phyloP scores from a whole-genome alignment of 1,140 invertebrate species.

The Nymphalis io region DNA sequence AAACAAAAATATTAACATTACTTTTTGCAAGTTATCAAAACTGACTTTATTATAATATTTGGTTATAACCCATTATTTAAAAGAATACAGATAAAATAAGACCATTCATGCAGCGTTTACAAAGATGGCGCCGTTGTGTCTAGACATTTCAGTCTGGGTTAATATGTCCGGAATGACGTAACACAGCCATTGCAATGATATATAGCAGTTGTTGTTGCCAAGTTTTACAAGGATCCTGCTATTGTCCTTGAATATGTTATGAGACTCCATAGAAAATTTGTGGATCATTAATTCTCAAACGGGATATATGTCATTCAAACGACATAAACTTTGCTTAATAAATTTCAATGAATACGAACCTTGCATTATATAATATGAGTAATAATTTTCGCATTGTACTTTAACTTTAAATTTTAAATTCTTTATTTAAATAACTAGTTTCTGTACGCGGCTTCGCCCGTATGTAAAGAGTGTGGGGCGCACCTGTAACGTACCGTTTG shows the following conservation, averaged over 20 bases:
- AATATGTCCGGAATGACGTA: conserved; percentile 16
- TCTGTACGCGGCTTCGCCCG: no score
- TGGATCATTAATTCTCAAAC: not conserved
- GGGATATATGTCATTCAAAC: not conserved
- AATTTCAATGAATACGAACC: not conserved
- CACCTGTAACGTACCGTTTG: no score
- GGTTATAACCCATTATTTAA: no score
- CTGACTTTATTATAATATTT: no score
- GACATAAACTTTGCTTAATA: no score
- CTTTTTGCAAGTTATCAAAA: no score
- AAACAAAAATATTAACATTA: no score
- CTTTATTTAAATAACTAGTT: no score
- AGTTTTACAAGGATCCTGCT: conserved; percentile 18
- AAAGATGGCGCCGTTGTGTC: conserved; percentile 25
- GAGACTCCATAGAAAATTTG: not conserved
- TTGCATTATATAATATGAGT: no score
- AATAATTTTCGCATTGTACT: no score
- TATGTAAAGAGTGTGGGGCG: no score
- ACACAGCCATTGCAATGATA: conserved; percentile 15
- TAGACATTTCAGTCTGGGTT: conserved; percentile 24
- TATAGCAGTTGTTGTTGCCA: conserved; percentile 18
- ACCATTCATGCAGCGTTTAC: conserved; percentile 3
- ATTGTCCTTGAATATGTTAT: not conserved
- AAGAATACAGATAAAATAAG: conserved; percentile 17
- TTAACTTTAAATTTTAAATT: no score